Evolutionary conservation across 2,113 vertebrate species (phyloP), one percentile per base, ranked within the genome.

Genomic region (Crypturellus undulatus): DNA sequence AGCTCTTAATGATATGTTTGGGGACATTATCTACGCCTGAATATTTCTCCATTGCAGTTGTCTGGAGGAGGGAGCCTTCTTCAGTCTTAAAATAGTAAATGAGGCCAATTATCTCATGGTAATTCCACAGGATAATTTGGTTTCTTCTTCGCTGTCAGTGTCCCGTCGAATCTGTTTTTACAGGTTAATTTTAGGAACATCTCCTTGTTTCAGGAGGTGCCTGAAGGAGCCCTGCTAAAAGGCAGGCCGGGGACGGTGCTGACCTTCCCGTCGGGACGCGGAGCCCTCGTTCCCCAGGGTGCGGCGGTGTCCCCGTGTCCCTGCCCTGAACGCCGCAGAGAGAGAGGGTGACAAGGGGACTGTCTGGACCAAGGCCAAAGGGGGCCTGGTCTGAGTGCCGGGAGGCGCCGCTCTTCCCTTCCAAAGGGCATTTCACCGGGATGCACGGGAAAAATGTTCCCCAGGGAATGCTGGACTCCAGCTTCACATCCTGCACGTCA

Each of bases 21-120:
- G 83, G 86, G 83, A 87, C 93, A 93, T 92, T 78, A 38, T 68
- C 85, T 84, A 68, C 0, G 30, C 52, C 90, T 89, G 93, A 90
- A n/a, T 81, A 62, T 93, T 94, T 75, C 83, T 92, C 77, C 73
- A 17, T 42, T 81, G 90, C 92, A 93, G 63, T 92, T 34, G 88
- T 92, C 77, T 96, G 85, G 49, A 90, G 94, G 58, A 84, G 14
- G 76, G 43, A 94, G 65, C 3, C 24, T 47, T 65, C 71, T 65
- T 82, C 14, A 10, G 42, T 86, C 92, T 84, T 84, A 88, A 96
- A 95, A 97, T 96, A 96, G 93, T 20, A 95, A 95, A 96, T 58
- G 88, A 96, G 88, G 83, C 77, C 80, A 96, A 94, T 96, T 96
- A 95, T 84, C 86, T 78, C 63, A 7, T 72, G 85, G 88, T 40